Percentiles rank a stretch among this genome's conserved stretches.
These are phyloP conservation scores for Chymomyza procnemis DNA, from an alignment of 2,888 invertebrate genomes.

Conservation along the genomic window DNA sequence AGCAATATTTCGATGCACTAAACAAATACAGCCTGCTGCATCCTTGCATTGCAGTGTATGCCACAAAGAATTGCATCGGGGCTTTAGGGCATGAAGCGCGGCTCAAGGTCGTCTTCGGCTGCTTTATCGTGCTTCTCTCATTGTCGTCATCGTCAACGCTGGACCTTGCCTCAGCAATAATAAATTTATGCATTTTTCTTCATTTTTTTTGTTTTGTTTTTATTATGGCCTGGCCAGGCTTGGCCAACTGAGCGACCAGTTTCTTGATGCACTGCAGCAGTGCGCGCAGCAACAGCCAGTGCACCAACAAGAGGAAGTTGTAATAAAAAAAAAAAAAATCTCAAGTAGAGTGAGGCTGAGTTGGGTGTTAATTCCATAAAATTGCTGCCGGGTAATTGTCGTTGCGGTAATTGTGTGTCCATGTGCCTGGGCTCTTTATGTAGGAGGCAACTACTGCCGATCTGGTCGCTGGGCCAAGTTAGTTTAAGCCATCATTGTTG, in stretches of 20 bases:
- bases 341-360: constrained; percentile 17
- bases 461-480: background rate
- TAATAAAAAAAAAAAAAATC: constrained; percentile 45
- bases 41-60: background rate
- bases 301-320: constrained; percentile 52
- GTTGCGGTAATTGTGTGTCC: constrained; percentile 52
- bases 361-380: constrained; percentile 65
- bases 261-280: constrained; percentile 2
- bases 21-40: too few relatives aligned
- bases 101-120: constrained; percentile 27
- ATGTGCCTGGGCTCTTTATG: constrained; percentile 21
- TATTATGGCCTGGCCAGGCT: constrained; percentile 17
- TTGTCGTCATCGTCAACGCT: background rate
- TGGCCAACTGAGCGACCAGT: background rate
- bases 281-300: constrained; percentile 14
- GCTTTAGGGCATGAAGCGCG: background rate
- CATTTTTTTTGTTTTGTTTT: too few relatives aligned
- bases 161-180: constrained; percentile 47
- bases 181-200: constrained; percentile 61
- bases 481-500: background rate
- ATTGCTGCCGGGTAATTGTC: constrained; percentile 68
- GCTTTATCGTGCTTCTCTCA: constrained; percentile 2
- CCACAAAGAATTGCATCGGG: background rate
- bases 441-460: background rate
- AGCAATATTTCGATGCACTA: too few relatives aligned